Evolutionary conservation across 1,140 invertebrate species (phyloP).

Genomic region (Helicoverpa zea): DNA sequence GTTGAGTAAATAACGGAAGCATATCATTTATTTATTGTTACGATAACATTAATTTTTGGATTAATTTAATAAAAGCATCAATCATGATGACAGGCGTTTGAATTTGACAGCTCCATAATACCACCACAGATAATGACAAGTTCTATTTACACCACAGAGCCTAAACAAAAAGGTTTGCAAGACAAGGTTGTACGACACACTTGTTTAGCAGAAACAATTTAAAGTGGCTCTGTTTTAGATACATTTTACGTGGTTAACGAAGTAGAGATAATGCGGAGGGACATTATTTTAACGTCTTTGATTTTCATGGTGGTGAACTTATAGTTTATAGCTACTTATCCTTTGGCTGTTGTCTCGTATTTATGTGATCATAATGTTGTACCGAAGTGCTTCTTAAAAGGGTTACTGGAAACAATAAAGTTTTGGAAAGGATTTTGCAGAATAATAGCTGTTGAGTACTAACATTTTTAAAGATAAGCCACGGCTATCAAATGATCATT

Average conservation of each 20-base stretch:
- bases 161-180: slow-evolving; percentile 2
- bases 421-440: too few species aligned
- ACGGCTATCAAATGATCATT: too few species aligned
- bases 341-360: slow-evolving; percentile 6
- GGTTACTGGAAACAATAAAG: neutral
- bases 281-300: slow-evolving; percentile 4
- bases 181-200: slow-evolving; percentile 3
- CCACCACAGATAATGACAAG: neutral
- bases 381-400: slow-evolving; percentile 1
- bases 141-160: neutral
- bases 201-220: slow-evolving; percentile 11
- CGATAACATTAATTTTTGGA: too few species aligned
- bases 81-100: too few species aligned
- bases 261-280: neutral
- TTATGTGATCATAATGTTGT: slow-evolving; percentile 3
- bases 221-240: slow-evolving; percentile 8
- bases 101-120: neutral
- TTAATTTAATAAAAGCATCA: too few species aligned
- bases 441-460: too few species aligned
- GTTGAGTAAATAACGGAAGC: too few species aligned
- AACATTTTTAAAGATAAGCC: too few species aligned
- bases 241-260: slow-evolving; percentile 22
- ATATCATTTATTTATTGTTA: too few species aligned
- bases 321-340: neutral
- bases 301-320: slow-evolving; percentile 14